Evolutionary conservation across 2,113 vertebrate genomes (phyloP).

Genomic region (Sterrhoptilus dennistouni): DNA sequence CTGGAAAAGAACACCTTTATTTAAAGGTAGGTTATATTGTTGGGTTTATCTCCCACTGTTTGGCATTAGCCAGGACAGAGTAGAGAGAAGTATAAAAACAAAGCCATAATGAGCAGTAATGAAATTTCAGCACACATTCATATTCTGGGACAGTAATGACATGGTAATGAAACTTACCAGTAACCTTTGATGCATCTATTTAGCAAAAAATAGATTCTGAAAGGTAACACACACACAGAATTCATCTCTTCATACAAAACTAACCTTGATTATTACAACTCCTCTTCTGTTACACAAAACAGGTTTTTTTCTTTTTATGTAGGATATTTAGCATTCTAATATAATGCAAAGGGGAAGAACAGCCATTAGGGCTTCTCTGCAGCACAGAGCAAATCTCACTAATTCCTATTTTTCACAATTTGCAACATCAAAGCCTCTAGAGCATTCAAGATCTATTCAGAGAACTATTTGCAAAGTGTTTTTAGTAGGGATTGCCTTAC

Average conservation of each 20-base stretch:
- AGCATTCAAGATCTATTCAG: not conserved
- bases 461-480: not conserved
- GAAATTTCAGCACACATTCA: not conserved
- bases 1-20: constrained; percentile 30
- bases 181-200: constrained; percentile 1
- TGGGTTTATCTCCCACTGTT: not conserved
- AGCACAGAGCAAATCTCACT: not conserved
- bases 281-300: not conserved
- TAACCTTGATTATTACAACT: not conserved
- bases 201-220: constrained; percentile 40
- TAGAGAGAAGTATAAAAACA: not conserved
- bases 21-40: not conserved
- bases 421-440: not conserved
- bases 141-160: not conserved
- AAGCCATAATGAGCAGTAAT: not conserved
- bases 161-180: constrained; percentile 57
- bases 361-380: not conserved
- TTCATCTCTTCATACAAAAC: not conserved
- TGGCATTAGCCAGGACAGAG: not conserved
- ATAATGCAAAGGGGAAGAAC: not conserved
- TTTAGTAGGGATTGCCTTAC: not conserved
- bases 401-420: not conserved
- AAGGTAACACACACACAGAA: not conserved
- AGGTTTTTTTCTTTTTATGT: not conserved
- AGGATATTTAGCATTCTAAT: not conserved